Base-by-base conservation (phyloP, 2,888 invertebrate genomes). In the Pollenia angustigena region DNA sequence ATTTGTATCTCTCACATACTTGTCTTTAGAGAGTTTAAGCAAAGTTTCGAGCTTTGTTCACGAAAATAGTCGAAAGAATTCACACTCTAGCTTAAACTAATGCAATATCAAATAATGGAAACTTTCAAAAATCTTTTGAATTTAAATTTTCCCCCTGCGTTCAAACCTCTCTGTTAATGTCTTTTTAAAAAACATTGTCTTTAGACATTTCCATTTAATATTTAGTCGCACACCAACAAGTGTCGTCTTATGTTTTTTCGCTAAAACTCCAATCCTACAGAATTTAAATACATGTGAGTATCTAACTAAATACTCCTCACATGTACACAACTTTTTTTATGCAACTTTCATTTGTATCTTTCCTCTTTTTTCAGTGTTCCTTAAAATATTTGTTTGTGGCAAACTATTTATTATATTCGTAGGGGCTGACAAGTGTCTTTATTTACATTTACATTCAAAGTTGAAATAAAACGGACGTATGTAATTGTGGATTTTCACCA, bases 191-290 rank as follows among this genome's bases (percentile, higher is more conserved):
- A 4, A 69, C 69, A 69, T 69, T 32, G 32, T 81, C 58, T n/a
- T 42, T 14, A 74, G 40, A 74, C 12, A 18, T 76, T 85, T 68
- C 56, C 44, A 16, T 52, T 48, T 58, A 46, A 58, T 74, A 54
- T 12, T 66, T 48, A 11, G 54, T 23, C 62, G 32, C 44, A 50
- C 50, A 64, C 72, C 46, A 91, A 90, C 90, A 91, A 91, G 90
- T 91, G 91, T 90, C 90, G 90, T 72, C 85, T 54, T 52, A 68
- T 46, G 74, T 85, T 88, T 88, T 52, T 12, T 18, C 4, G 32
- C 79, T 8, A 66, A 52, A 54, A 7, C 54, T 32, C 18, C 11
- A 50, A 32, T 68, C 50, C 68, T 32, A 48, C 46, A 54, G 64
- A 62, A 46, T 6, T 14, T 44, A n/a, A 18, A 50, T 58, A 69